Conservation (phyloP, 2,113 vertebrate species). For the Coptodon rendalli region DNA sequence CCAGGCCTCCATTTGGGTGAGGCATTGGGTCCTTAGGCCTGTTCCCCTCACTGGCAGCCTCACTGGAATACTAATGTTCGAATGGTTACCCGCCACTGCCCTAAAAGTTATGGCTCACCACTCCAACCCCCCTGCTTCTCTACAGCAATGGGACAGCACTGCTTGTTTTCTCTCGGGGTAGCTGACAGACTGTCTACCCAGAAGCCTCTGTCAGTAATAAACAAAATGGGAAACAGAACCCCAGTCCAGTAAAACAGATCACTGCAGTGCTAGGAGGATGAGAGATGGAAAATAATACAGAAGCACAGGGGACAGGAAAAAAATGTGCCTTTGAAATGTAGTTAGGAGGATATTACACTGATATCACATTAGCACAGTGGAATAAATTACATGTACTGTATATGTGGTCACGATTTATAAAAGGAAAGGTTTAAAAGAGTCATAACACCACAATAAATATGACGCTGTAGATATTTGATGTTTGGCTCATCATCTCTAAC, state of each 20-base stretch:
- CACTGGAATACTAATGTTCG: constrained; percentile 63
- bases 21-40: constrained; percentile 32
- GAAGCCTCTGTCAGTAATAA: constrained; percentile 26
- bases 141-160: constrained; percentile 23
- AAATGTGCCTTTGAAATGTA: not conserved
- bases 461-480: not conserved
- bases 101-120: constrained; percentile 51
- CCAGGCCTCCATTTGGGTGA: constrained; percentile 28
- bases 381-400: not conserved
- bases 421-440: not conserved
- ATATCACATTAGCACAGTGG: not conserved
- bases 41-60: constrained; percentile 30
- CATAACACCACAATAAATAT: not conserved
- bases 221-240: constrained; percentile 40
- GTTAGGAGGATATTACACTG: not conserved
- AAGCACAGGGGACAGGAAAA: not conserved
- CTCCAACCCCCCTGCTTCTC: not conserved
- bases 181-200: constrained; percentile 46
- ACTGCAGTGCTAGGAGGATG: not conserved
- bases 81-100: constrained; percentile 42
- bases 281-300: not conserved
- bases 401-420: not conserved
- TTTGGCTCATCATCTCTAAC: not conserved
- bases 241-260: constrained; percentile 14
- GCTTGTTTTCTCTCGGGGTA: constrained; percentile 35